Conservation (phyloP, 1,140 invertebrate species). For the Hyphantria cunea region DNA sequence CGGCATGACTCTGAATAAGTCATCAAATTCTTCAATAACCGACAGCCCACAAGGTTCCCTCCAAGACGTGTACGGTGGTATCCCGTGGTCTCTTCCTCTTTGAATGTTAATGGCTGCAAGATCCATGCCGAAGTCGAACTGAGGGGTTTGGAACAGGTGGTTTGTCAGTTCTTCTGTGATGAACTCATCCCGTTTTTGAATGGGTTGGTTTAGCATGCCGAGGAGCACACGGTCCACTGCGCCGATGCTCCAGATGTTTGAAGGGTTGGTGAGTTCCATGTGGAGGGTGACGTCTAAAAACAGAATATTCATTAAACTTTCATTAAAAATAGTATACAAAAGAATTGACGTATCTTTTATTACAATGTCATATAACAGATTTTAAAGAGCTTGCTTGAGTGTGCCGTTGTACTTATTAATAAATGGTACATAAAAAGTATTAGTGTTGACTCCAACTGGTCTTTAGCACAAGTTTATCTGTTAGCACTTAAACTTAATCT, state of each 20-base stretch:
- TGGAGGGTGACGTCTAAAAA: slow-evolving; percentile 89
- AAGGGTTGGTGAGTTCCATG: slow-evolving; percentile 87
- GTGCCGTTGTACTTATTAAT: too few species aligned
- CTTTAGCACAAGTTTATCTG: too few species aligned
- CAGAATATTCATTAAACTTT: not conserved
- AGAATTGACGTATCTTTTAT: too few species aligned
- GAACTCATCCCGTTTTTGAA: slow-evolving; percentile 91
- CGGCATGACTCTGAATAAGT: slow-evolving; percentile 88
- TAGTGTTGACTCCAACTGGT: too few species aligned
- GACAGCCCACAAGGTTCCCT: slow-evolving; percentile 90
- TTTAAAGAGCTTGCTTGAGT: too few species aligned
- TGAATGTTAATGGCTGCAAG: slow-evolving; percentile 95
- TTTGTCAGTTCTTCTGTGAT: slow-evolving; percentile 92
- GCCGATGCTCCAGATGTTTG: slow-evolving; percentile 86
- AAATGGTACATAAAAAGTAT: too few species aligned
- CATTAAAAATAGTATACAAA: too few species aligned
- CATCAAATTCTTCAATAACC: slow-evolving; percentile 87
- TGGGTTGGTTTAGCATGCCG: slow-evolving; percentile 89
- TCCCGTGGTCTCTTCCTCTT: slow-evolving; percentile 94
- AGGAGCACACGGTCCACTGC: slow-evolving; percentile 90
- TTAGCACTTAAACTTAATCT: too few species aligned
- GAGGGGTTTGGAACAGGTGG: slow-evolving; percentile 91
- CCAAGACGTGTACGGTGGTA: slow-evolving; percentile 92
- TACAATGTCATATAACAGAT: too few species aligned
- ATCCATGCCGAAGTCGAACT: slow-evolving; percentile 91